These are phyloP conservation scores for Chloebia gouldiae DNA, from an alignment of 2,113 vertebrate species.

Conservation along the genomic window DNA sequence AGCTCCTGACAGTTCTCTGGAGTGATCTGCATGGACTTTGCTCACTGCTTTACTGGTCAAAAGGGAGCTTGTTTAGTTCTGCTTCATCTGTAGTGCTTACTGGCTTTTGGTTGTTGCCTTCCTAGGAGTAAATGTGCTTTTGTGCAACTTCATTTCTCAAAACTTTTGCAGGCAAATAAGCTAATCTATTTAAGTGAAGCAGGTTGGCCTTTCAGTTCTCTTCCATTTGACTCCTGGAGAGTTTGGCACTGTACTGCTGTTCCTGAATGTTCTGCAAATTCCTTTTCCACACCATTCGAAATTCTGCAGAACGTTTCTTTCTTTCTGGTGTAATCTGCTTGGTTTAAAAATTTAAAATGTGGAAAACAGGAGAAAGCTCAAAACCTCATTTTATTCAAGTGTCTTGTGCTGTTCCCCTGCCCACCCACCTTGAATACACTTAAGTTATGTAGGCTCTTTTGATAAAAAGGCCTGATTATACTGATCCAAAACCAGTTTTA, in stretches of 20 bases:
- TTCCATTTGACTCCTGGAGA: not conserved
- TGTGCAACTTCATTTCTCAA: not conserved
- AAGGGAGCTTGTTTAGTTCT: not conserved
- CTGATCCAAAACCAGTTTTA: not conserved
- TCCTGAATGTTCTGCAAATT: not conserved
- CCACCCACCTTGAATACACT: not conserved
- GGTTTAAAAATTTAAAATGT: not conserved
- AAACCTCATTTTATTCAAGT: accelerated
- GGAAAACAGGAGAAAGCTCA: not conserved
- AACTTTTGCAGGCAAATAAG: not conserved
- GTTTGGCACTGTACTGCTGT: not conserved
- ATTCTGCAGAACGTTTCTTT: not conserved
- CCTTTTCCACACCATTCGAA: not conserved
- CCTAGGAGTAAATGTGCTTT: not conserved
- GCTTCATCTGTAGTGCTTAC: not conserved
- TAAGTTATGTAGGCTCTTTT: not conserved
- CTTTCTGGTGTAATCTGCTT: not conserved
- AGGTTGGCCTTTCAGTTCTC: not conserved
- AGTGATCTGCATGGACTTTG: not conserved
- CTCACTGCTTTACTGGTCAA: not conserved
- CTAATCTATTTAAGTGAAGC: not conserved
- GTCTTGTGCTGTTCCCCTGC: not conserved
- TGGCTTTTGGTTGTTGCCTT: not conserved
- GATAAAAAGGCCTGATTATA: not conserved
- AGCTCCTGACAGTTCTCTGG: not conserved